phyloP scores from a whole-genome alignment of 2,797 vertebrate species.

The Percopsis omiscomaycus region DNA sequence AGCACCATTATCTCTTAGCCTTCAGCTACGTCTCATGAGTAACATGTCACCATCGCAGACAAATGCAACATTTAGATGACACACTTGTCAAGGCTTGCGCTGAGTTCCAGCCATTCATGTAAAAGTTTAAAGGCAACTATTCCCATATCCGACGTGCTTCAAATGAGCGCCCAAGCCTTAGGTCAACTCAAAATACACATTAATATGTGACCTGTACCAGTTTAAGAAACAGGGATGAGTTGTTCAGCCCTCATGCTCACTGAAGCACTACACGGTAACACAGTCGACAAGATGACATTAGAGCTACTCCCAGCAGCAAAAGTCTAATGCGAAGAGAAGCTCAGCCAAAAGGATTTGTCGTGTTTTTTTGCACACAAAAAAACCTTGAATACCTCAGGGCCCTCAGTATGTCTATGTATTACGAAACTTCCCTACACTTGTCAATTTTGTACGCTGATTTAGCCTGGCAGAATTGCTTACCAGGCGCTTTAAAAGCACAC shows the following conservation, averaged over 20 bases:
- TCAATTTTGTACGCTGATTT: slow-evolving; percentile 40
- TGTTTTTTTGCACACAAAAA: slow-evolving; percentile 34
- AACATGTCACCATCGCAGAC: slow-evolving; percentile 64
- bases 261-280: slow-evolving; percentile 43
- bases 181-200: slow-evolving; percentile 46
- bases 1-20: slow-evolving; percentile 58
- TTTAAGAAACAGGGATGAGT: slow-evolving; percentile 43
- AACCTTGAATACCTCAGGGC: slow-evolving; percentile 28
- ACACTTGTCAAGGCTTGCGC: slow-evolving; percentile 71
- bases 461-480: slow-evolving; percentile 39
- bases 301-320: slow-evolving; percentile 29
- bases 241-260: slow-evolving; percentile 45
- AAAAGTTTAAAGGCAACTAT: slow-evolving; percentile 51
- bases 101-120: slow-evolving; percentile 56
- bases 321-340: slow-evolving; percentile 49
- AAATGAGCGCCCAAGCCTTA: slow-evolving; percentile 52
- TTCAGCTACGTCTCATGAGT: slow-evolving; percentile 54
- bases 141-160: slow-evolving; percentile 58
- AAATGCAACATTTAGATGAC: slow-evolving; percentile 57
- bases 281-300: slow-evolving; percentile 40
- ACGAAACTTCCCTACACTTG: slow-evolving; percentile 25
- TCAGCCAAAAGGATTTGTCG: slow-evolving; percentile 42
- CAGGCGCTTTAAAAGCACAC: slow-evolving; percentile 26
- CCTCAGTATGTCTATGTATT: slow-evolving; percentile 28
- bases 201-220: slow-evolving; percentile 58